phyloP scores from a whole-genome alignment of 2,113 vertebrate genomes.

The Toxotes jaculatrix region DNA sequence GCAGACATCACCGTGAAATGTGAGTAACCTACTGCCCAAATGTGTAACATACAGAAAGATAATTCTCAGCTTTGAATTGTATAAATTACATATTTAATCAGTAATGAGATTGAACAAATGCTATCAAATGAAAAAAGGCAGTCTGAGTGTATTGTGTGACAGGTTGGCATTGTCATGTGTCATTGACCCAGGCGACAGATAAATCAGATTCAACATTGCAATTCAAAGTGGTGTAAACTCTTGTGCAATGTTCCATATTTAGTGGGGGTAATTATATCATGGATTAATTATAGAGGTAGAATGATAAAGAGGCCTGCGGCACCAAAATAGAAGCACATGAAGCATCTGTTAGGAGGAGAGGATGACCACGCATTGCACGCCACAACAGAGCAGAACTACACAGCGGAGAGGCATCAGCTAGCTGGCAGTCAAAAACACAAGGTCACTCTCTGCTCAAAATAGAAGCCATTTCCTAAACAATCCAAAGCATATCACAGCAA shows the following conservation, averaged over 20 bases:
- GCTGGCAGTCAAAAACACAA: conserved; percentile 72
- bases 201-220: conserved; percentile 19
- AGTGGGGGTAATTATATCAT: conserved; percentile 54
- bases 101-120: neutral
- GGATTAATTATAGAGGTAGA: conserved; percentile 65
- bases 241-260: conserved; percentile 57
- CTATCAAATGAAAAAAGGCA: neutral
- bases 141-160: neutral
- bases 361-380: conserved; percentile 67
- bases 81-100: conserved; percentile 5
- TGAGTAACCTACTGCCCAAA: neutral
- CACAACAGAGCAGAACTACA: conserved; percentile 64
- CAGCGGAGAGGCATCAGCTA: conserved; percentile 63
- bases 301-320: conserved; percentile 53
- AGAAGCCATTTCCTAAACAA: conserved; percentile 73
- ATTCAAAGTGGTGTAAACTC: conserved; percentile 45
- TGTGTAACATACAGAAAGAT: neutral
- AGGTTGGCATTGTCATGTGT: neutral
- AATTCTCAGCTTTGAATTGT: conserved; percentile 9
- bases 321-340: conserved; percentile 65
- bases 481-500: conserved; percentile 51
- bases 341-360: conserved; percentile 59
- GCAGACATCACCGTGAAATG: conserved; percentile 21
- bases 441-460: conserved; percentile 76
- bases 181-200: conserved; percentile 27